phyloP scores from a whole-genome alignment of 2,888 invertebrate species.

The Eristalis tenax region DNA sequence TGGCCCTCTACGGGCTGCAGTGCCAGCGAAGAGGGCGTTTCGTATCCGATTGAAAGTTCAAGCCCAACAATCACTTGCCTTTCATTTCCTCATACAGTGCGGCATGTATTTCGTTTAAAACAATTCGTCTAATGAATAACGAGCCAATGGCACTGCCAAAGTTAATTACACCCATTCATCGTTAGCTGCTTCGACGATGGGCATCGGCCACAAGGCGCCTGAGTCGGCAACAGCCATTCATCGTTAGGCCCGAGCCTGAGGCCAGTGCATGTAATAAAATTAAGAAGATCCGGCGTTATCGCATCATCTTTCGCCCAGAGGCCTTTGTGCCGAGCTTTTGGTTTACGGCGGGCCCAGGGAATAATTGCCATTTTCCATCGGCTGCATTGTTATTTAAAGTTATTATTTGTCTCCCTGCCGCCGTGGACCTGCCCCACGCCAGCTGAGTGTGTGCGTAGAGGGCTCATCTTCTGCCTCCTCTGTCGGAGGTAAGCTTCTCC shows the following conservation, averaged over 20 bases:
- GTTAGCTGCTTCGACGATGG: too few relatives aligned
- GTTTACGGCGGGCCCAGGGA: too few relatives aligned
- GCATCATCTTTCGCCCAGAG: background rate
- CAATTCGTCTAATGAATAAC: too few relatives aligned
- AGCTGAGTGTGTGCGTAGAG: background rate
- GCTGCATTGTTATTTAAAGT: slow-evolving; percentile 32
- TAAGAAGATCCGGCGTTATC: slow-evolving; percentile 5
- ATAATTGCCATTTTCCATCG: background rate
- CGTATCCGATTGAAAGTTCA: too few relatives aligned
- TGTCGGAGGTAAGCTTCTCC: background rate
- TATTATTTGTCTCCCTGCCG: slow-evolving; percentile 6
- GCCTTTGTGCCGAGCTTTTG: background rate
- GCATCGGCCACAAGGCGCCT: too few relatives aligned
- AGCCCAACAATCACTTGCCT: too few relatives aligned
- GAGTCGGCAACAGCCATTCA: background rate
- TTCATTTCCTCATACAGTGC: too few relatives aligned
- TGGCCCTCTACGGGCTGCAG: too few relatives aligned
- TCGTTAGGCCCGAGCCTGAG: background rate
- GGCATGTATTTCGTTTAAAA: too few relatives aligned
- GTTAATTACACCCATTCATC: too few relatives aligned
- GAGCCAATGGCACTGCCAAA: too few relatives aligned
- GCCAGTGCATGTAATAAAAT: background rate
- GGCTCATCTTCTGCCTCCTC: background rate
- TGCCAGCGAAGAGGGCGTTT: too few relatives aligned
- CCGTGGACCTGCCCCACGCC: background rate